phyloP scores from a whole-genome alignment of 2,888 invertebrate species.

The Eledone cirrhosa region DNA sequence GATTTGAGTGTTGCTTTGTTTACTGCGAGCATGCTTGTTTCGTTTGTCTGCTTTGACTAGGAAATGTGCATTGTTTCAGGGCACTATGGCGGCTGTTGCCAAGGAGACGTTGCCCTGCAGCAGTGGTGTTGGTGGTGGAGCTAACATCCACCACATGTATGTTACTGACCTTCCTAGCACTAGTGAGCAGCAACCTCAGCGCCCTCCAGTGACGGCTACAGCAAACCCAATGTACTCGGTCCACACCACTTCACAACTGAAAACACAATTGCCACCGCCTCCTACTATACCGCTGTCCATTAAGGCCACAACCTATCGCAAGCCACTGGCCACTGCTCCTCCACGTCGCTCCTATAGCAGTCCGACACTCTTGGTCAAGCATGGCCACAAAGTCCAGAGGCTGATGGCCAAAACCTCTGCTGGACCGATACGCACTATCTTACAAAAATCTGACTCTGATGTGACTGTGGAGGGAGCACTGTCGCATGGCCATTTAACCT shows the following conservation, averaged over 20 bases:
- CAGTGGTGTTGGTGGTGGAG: slow-evolving; percentile 23
- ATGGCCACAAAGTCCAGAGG: slow-evolving; percentile 60
- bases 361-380: slow-evolving; percentile 57
- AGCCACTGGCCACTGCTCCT: slow-evolving; percentile 45
- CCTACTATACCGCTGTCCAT: slow-evolving; percentile 20
- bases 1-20: slow-evolving; percentile 27
- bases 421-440: slow-evolving; percentile 22
- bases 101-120: slow-evolving; percentile 28
- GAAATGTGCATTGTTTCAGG: slow-evolving; percentile 28
- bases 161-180: slow-evolving; percentile 28
- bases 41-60: slow-evolving; percentile 27
- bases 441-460: slow-evolving; percentile 20
- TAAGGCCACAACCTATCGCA: slow-evolving; percentile 30
- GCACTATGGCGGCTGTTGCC: slow-evolving; percentile 27
- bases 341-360: slow-evolving; percentile 53
- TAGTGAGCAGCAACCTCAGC: slow-evolving; percentile 22
- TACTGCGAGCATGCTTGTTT: slow-evolving; percentile 27
- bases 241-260: slow-evolving; percentile 21
- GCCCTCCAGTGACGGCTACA: slow-evolving; percentile 25
- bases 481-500: slow-evolving; percentile 15
- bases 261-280: slow-evolving; percentile 26
- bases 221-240: slow-evolving; percentile 23
- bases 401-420: slow-evolving; percentile 43
- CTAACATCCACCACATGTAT: slow-evolving; percentile 26
- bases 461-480: slow-evolving; percentile 9